A percentile compares a stretch with the other conserved stretches of the same genome.
phyloP scores from a whole-genome alignment of 2,888 invertebrate species.

The Chromoteleia sp. region DNA sequence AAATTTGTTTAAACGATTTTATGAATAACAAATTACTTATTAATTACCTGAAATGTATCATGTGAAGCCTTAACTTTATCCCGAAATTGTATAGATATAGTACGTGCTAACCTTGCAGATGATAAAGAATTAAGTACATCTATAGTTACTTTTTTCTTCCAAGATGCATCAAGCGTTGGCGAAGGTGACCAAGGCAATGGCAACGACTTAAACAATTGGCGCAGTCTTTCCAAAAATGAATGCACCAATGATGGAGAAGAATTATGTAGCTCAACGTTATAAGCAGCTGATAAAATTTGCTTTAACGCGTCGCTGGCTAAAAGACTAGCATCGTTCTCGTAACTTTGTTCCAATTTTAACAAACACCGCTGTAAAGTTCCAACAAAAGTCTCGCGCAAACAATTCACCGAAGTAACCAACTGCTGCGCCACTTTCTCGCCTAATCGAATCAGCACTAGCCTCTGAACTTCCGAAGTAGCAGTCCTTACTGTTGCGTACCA shows the following conservation, averaged over 20 bases:
- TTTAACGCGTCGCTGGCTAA: slow-evolving; percentile 90
- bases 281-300: slow-evolving; percentile 90
- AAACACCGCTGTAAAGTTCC: slow-evolving; percentile 93
- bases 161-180: slow-evolving; percentile 86
- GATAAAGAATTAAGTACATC: slow-evolving; percentile 90
- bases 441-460: slow-evolving; percentile 90
- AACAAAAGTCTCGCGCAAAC: slow-evolving; percentile 92
- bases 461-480: slow-evolving; percentile 91
- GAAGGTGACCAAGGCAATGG: slow-evolving; percentile 87
- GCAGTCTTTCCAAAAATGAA: slow-evolving; percentile 88
- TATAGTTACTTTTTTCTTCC: slow-evolving; percentile 90
- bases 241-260: slow-evolving; percentile 88
- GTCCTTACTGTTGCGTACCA: slow-evolving; percentile 83
- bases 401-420: slow-evolving; percentile 92
- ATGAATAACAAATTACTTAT: slow-evolving; percentile 2
- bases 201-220: slow-evolving; percentile 88
- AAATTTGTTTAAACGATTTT: too few species aligned
- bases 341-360: slow-evolving; percentile 87
- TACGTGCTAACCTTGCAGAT: slow-evolving; percentile 89
- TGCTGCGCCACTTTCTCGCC: slow-evolving; percentile 92
- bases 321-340: slow-evolving; percentile 86
- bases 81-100: slow-evolving; percentile 90
- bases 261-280: slow-evolving; percentile 90
- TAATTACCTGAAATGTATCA: slow-evolving; percentile 87
- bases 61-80: slow-evolving; percentile 92